These are phyloP conservation scores for Galaxea fascicularis DNA, from an alignment of 92 coral and sea anemone genomes.

Conservation along the genomic window DNA sequence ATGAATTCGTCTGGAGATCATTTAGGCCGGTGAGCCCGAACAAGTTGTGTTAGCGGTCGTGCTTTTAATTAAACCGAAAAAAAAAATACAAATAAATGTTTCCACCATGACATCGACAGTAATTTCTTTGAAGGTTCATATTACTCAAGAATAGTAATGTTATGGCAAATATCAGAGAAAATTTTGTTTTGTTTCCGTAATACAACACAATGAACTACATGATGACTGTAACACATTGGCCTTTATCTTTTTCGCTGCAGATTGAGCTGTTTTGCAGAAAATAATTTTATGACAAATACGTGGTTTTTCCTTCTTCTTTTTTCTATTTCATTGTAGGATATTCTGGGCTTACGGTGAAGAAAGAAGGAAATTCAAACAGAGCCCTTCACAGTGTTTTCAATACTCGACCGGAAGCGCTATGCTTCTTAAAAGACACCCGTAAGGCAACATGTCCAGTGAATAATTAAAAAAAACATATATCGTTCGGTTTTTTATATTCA, in stretches of 20 bases:
- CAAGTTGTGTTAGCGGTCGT: too few species aligned
- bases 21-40: too few species aligned
- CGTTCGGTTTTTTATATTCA: not conserved
- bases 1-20: too few species aligned
- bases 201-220: constrained; percentile 3
- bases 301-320: too few species aligned
- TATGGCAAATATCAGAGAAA: not conserved
- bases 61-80: too few species aligned
- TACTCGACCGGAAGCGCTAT: not conserved
- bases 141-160: not conserved
- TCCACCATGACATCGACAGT: too few species aligned
- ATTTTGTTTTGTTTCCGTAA: not conserved
- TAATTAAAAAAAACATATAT: not conserved
- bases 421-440: not conserved
- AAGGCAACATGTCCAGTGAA: not conserved
- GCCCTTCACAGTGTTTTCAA: not conserved
- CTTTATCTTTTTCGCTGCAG: not conserved
- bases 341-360: too few species aligned
- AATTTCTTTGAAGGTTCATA: too few species aligned
- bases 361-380: not conserved
- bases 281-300: not conserved
- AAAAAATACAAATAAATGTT: too few species aligned
- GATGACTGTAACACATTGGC: not conserved
- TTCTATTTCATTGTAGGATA: not conserved
- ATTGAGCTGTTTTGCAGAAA: too few species aligned